phyloP scores from a whole-genome alignment of 2,113 vertebrate species.

The Orientallactaga bullata region DNA sequence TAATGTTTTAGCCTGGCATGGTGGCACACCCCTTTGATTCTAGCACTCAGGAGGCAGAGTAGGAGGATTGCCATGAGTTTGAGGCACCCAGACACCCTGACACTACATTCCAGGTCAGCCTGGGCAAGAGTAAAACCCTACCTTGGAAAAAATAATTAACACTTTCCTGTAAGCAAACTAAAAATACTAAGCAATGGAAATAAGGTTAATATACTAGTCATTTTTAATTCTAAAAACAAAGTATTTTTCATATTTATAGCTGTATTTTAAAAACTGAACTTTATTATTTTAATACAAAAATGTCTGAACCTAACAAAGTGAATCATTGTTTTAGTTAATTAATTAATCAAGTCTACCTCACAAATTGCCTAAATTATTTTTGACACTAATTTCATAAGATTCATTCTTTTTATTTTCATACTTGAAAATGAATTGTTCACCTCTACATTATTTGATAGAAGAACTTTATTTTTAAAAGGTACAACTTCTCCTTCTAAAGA shows the following conservation, averaged over 20 bases:
- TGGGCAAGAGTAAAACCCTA: too few relatives aligned
- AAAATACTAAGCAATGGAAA: not conserved
- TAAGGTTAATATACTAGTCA: constrained; percentile 9
- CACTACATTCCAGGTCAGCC: too few relatives aligned
- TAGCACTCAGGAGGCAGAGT: too few relatives aligned
- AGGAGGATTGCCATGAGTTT: too few relatives aligned
- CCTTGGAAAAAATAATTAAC: too few relatives aligned
- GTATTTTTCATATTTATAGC: constrained; percentile 17
- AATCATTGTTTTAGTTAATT: constrained; percentile 26
- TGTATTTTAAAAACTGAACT: not conserved
- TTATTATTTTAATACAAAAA: constrained; percentile 17
- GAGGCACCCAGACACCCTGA: too few relatives aligned
- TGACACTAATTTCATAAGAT: constrained; percentile 35
- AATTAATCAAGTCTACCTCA: constrained; percentile 10
- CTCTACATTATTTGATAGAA: constrained; percentile 95
- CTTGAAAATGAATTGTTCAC: constrained; percentile 84
- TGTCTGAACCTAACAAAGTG: not conserved
- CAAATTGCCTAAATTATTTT: constrained; percentile 39
- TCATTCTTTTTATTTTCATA: constrained; percentile 6
- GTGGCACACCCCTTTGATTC: too few relatives aligned
- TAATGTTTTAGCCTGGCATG: too few relatives aligned
- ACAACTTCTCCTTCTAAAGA: constrained; percentile 97
- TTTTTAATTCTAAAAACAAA: constrained; percentile 18
- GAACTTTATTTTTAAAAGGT: constrained; percentile 92
- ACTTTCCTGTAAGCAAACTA: constrained; percentile 9